Percentiles rank a stretch among this genome's conserved stretches.
Conservation (phyloP, 1,140 invertebrate genomes). For the Ips typographus region DNA sequence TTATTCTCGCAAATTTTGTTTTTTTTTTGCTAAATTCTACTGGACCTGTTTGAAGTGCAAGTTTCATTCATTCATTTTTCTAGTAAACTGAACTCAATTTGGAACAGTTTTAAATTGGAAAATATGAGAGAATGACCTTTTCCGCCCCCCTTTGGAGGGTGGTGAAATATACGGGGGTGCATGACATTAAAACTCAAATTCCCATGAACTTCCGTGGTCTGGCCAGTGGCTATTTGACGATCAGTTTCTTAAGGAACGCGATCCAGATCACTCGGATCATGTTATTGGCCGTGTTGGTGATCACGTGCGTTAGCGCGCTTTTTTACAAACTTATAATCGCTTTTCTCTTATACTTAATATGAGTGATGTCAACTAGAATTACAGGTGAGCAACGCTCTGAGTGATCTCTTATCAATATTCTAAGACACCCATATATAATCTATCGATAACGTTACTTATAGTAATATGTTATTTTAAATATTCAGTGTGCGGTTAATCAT, state of each 20-base stretch:
- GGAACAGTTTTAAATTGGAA: background rate
- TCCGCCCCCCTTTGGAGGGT: conserved; percentile 15
- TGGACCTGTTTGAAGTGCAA: too few relatives aligned
- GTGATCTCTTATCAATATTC: conserved; percentile 43
- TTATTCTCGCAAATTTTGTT: too few relatives aligned
- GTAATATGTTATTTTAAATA: conserved; percentile 50
- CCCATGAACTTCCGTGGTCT: conserved; percentile 41
- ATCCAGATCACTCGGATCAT: conserved; percentile 6
- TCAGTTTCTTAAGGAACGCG: conserved; percentile 35
- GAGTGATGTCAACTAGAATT: background rate
- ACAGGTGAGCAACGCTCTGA: conserved; percentile 23
- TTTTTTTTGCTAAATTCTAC: too few relatives aligned
- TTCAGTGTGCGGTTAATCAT: conserved; percentile 46
- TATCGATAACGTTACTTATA: conserved; percentile 45
- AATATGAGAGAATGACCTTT: conserved; percentile 13
- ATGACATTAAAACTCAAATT: conserved; percentile 49
- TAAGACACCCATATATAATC: conserved; percentile 43
- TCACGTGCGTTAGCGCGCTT: conserved; percentile 23
- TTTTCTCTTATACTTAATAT: conserved; percentile 24
- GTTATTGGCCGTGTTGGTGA: conserved; percentile 6
- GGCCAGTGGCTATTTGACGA: conserved; percentile 49
- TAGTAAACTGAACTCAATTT: background rate
- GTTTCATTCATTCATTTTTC: too few relatives aligned
- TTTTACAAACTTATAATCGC: conserved; percentile 27
- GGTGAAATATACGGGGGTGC: conserved; percentile 44